Percentiles rank a stretch among this genome's conserved stretches.
phyloP scores from a whole-genome alignment of 2,113 vertebrate species.

The Delphinapterus leucas region DNA sequence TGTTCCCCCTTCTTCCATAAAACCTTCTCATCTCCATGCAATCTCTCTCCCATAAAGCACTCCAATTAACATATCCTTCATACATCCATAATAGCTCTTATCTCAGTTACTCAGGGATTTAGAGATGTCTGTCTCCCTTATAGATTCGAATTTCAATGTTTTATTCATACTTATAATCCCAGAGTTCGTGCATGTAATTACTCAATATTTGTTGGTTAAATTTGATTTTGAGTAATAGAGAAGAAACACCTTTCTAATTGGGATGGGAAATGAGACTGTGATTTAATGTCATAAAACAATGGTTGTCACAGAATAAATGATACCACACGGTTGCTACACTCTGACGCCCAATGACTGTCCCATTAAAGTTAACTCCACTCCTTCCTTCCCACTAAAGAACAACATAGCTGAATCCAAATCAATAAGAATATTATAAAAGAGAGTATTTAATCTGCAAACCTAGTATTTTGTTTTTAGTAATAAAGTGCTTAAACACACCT shows the following conservation, averaged over 20 bases:
- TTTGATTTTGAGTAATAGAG: neutral
- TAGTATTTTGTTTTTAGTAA: neutral
- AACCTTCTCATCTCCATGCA: neutral
- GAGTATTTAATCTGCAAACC: neutral
- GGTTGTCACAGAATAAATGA: neutral
- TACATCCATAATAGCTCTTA: neutral
- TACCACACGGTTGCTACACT: accelerated
- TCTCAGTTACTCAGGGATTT: neutral
- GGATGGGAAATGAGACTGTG: neutral
- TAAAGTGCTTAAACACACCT: neutral
- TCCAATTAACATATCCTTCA: no score
- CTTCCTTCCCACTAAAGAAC: neutral
- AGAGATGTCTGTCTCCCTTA: neutral
- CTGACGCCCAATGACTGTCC: accelerated
- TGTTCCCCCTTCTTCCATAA: neutral
- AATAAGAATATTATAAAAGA: neutral
- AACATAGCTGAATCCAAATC: neutral
- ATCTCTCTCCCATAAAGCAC: neutral
- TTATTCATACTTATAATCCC: neutral
- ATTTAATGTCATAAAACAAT: neutral
- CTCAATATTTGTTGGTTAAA: neutral
- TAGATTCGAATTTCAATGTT: neutral
- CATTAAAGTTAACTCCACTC: neutral
- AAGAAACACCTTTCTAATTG: neutral
- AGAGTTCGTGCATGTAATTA: neutral